phyloP scores from a whole-genome alignment of 1,140 invertebrate species.

The Drosophila nebulosa region DNA sequence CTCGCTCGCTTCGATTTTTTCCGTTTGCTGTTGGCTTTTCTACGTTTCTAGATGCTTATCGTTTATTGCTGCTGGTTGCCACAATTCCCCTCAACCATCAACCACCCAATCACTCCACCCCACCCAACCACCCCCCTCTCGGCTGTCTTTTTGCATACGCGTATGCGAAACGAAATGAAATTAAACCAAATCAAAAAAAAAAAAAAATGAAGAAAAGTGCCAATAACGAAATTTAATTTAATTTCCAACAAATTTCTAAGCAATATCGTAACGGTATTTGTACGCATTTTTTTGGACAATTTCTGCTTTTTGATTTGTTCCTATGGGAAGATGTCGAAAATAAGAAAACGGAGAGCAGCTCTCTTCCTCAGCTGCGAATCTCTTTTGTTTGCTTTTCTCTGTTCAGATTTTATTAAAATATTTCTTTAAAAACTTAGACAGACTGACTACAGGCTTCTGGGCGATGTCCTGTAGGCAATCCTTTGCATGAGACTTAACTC shows the following conservation, averaged over 20 bases:
- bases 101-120: not conserved
- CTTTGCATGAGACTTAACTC: no score
- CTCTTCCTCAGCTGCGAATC: no score
- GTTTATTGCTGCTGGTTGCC: slow-evolving; percentile 74
- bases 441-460: no score
- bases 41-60: slow-evolving; percentile 54
- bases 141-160: slow-evolving; percentile 43
- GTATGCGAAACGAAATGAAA: slow-evolving; percentile 51
- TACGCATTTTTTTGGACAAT: slow-evolving; percentile 45
- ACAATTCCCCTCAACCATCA: slow-evolving; percentile 34
- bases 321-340: no score
- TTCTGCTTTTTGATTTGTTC: not conserved
- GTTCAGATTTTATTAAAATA: no score
- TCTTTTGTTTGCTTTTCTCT: no score
- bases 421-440: no score
- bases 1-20: slow-evolving; percentile 9
- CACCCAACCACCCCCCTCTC: not conserved
- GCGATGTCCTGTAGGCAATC: no score
- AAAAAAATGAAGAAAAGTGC: slow-evolving; percentile 40
- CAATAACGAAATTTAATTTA: slow-evolving; percentile 77
- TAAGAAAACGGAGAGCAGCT: no score
- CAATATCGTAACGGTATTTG: slow-evolving; percentile 66
- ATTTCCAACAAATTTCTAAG: slow-evolving; percentile 29
- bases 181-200: slow-evolving; percentile 22
- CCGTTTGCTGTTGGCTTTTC: slow-evolving; percentile 55